Percentiles rank a stretch among this genome's conserved stretches.
phyloP scores from a whole-genome alignment of 2,113 vertebrate genomes.

The Ailurus styani region DNA sequence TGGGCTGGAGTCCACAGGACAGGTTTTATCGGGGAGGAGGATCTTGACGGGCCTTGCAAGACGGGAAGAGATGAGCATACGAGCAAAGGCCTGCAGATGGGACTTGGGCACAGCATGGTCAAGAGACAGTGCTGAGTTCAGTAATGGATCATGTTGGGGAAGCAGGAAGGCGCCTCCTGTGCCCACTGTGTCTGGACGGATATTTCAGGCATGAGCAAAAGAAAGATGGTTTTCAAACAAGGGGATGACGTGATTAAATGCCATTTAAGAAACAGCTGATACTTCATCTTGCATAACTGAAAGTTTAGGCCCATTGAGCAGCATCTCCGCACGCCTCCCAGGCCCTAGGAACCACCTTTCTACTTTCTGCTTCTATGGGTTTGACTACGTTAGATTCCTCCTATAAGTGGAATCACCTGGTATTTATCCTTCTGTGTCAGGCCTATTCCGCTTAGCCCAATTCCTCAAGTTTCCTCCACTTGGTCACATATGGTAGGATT shows the following conservation, averaged over 20 bases:
- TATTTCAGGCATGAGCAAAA: not conserved
- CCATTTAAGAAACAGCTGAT: not conserved
- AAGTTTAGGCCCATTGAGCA: not conserved
- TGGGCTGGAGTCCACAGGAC: not conserved
- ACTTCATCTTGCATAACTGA: not conserved
- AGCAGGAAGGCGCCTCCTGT: not conserved
- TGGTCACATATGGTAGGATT: not conserved
- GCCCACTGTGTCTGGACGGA: not conserved
- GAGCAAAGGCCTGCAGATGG: no score
- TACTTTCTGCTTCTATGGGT: not conserved
- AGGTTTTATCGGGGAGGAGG: no score
- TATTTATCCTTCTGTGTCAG: not conserved
- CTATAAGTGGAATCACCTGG: no score
- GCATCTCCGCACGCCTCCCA: not conserved
- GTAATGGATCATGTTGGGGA: not conserved
- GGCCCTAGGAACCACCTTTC: not conserved
- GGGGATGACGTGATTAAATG: not conserved
- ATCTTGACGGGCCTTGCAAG: not conserved
- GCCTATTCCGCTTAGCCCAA: not conserved
- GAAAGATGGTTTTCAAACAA: not conserved
- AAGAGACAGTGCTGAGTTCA: not conserved
- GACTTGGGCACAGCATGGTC: rapidly evolving
- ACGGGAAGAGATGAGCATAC: no score
- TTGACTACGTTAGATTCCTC: not conserved
- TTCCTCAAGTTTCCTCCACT: not conserved